Base-by-base conservation (phyloP, 2,888 invertebrate species). In the Drosophila mettleri region DNA sequence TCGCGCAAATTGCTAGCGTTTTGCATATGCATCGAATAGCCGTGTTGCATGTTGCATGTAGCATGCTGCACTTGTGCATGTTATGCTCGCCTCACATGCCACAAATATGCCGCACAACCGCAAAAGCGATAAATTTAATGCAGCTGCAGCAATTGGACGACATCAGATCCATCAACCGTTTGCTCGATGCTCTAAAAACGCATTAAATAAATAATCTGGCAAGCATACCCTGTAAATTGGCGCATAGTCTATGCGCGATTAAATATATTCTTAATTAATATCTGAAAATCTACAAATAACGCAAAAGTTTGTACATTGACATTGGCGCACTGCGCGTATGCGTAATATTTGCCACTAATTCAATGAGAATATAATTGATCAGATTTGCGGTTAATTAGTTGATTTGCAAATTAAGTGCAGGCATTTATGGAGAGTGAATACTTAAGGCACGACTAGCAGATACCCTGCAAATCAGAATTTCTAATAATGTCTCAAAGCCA, bases 1-100 rank as follows among this genome's bases (percentile, higher is more conserved):
- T 54, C 39, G 27, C 16, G 29, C 24, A 55, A 68, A 68, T 55
- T 45, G 12, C 31, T 57, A 33, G 33, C 68, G 69, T 54, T 54
- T 63, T 51, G 20, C 69, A 64, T 38, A 60, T 41, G 39, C 39
- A 51, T 36, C 36, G 60, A 27, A 67, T 33, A 22, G 14, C n/a
- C 24, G 14, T 31, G 54, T 18, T 16, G 22, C 43, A 54, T 22
- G 41, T 16, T 2, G 33, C 41, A 54, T 29, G 31, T 20, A 1
- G 20, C 36, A 51, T 18, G 24, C 5, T 2, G 20, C 39, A 20
- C 18, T 9, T 3, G 27, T 10, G 9, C 9, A 16, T 3, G 24
- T 10, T 24, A 14, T 41, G 39, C 49, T n/a, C n/a, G 10, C 22
- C 3, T n/a, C 43, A 27, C 51, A 52, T 38, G 22, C 33, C 39